Percentiles rank a stretch among this genome's conserved stretches.
phyloP scores from a whole-genome alignment of 1,140 invertebrate genomes.

The Trypoxylus dichotomus region DNA sequence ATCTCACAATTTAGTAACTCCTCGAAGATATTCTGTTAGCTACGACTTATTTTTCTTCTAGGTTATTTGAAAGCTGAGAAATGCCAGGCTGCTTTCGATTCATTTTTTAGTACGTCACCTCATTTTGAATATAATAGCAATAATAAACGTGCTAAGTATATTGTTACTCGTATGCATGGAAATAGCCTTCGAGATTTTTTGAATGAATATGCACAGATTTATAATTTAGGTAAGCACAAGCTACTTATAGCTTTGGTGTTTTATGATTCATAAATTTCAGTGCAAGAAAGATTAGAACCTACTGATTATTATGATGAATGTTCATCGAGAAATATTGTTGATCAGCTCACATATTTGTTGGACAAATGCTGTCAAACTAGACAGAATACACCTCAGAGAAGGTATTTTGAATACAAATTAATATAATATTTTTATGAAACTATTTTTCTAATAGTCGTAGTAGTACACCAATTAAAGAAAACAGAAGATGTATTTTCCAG shows the following conservation, averaged over 20 bases:
- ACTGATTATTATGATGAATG: slow-evolving; percentile 26
- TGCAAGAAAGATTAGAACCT: slow-evolving; percentile 31
- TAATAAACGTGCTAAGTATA: slow-evolving; percentile 14
- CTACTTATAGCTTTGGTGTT: background rate
- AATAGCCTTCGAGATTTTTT: background rate
- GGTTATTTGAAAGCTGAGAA: slow-evolving; percentile 24
- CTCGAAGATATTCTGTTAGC: background rate
- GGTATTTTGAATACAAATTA: background rate
- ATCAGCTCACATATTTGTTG: slow-evolving; percentile 30
- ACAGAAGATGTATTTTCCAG: background rate
- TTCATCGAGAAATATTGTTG: slow-evolving; percentile 1
- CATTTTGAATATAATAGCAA: background rate
- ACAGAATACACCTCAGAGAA: slow-evolving; percentile 2
- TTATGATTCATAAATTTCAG: background rate
- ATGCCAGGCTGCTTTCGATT: background rate
- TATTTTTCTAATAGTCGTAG: slow-evolving; percentile 16
- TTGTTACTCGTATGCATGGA: background rate
- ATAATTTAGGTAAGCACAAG: background rate
- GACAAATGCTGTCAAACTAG: background rate
- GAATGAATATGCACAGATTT: slow-evolving; percentile 6
- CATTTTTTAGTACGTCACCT: background rate
- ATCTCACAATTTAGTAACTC: background rate
- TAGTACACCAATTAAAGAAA: slow-evolving; percentile 26
- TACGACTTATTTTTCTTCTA: background rate
- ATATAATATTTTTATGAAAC: background rate